Percentiles rank a stretch among this genome's conserved stretches.
These are phyloP conservation scores for Zophobas morio DNA, from an alignment of 1,140 invertebrate genomes.

Conservation along the genomic window DNA sequence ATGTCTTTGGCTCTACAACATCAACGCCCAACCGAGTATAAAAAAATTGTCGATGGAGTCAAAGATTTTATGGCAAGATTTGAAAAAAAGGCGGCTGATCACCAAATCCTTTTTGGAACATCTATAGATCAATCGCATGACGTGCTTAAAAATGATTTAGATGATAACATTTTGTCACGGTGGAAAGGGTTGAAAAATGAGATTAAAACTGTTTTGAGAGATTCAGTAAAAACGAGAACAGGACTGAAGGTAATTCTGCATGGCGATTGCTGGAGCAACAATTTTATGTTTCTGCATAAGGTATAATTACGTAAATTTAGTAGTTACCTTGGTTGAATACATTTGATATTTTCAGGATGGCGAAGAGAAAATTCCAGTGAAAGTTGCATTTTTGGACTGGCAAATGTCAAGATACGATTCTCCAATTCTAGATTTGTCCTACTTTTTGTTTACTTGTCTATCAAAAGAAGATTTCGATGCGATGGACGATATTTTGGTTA, in stretches of 20 bases:
- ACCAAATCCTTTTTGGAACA: not conserved
- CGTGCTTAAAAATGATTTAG: slow-evolving; percentile 15
- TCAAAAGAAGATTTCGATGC: slow-evolving; percentile 67
- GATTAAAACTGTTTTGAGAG: not conserved
- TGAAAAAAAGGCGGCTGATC: not conserved
- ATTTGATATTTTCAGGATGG: slow-evolving; percentile 35
- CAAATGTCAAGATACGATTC: slow-evolving; percentile 72
- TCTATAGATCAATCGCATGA: not conserved
- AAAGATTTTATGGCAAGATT: not conserved
- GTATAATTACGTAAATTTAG: slow-evolving; percentile 47
- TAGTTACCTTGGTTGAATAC: slow-evolving; percentile 8
- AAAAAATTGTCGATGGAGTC: too few species aligned
- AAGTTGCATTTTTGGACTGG: slow-evolving; percentile 68
- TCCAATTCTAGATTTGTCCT: slow-evolving; percentile 72
- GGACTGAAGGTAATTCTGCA: slow-evolving; percentile 52
- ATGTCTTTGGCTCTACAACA: too few species aligned
- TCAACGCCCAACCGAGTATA: too few species aligned
- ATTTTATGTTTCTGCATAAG: slow-evolving; percentile 58
- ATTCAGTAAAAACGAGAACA: not conserved
- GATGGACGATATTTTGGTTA: slow-evolving; percentile 68
- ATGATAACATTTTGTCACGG: slow-evolving; percentile 40
- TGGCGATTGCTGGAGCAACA: slow-evolving; percentile 61
- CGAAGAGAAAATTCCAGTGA: not conserved
- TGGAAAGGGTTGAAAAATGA: slow-evolving; percentile 23
- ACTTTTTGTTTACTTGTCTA: slow-evolving; percentile 72